These are phyloP conservation scores for Euzophera pinguis DNA, from an alignment of 2,888 invertebrate genomes.

Conservation along the genomic window DNA sequence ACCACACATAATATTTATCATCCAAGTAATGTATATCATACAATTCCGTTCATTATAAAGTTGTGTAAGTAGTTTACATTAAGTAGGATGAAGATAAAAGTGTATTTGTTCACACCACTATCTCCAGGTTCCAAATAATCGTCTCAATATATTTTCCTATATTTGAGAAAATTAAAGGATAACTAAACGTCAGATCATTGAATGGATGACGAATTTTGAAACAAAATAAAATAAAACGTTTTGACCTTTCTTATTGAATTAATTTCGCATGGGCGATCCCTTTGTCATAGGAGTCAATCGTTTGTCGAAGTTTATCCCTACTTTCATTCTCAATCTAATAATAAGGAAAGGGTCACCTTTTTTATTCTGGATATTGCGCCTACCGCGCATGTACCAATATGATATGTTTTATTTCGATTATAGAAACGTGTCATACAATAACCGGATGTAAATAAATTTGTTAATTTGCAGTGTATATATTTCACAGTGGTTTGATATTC, in stretches of 20 bases:
- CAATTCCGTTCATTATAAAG: no score
- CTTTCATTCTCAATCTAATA: conserved; percentile 63
- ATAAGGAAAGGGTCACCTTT: conserved; percentile 52
- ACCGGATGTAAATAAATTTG: conserved; percentile 35
- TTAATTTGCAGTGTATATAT: not conserved
- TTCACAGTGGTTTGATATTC: not conserved
- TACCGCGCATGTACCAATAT: conserved; percentile 22
- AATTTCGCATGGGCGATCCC: conserved; percentile 55
- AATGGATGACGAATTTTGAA: conserved; percentile 27
- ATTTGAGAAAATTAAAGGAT: not conserved
- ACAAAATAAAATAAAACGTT: conserved; percentile 43
- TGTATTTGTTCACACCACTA: no score
- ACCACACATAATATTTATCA: no score
- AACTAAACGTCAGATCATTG: conserved; percentile 14
- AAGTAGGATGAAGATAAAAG: no score
- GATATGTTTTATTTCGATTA: conserved; percentile 43
- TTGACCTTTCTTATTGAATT: conserved; percentile 63
- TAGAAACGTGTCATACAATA: conserved; percentile 40
- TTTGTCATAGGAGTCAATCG: conserved; percentile 63
- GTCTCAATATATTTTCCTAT: not conserved
- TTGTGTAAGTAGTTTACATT: no score
- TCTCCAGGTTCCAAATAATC: not conserved
- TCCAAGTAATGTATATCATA: no score
- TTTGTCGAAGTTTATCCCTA: conserved; percentile 62
- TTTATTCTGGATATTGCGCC: conserved; percentile 32